Evolutionary conservation across 2,797 vertebrate genomes (phyloP).

Genomic region (Platyrinchus mystaceus): DNA sequence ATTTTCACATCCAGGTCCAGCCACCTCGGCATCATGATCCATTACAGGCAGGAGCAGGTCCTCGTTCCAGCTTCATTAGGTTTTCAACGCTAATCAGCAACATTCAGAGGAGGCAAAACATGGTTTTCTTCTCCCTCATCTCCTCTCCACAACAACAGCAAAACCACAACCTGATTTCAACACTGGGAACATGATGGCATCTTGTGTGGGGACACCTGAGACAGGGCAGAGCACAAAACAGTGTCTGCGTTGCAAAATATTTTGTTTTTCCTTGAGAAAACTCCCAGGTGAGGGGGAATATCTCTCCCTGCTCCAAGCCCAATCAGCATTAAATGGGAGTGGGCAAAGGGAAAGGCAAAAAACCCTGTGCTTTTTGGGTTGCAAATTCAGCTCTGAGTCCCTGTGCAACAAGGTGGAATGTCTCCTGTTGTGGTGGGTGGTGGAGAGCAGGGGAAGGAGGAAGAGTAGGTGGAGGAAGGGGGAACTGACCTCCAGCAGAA

Average conservation of each 20-base stretch:
- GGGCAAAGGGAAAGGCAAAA: neutral
- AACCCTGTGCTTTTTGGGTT: neutral
- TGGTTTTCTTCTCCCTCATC: neutral
- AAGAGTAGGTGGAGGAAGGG: neutral
- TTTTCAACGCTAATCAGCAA: neutral
- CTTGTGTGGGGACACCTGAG: neutral
- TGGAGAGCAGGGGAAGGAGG: neutral
- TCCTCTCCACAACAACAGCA: neutral
- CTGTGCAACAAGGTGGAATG: neutral
- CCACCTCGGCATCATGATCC: neutral
- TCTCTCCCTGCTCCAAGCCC: accelerated
- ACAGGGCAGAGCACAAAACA: neutral
- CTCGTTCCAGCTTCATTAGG: neutral
- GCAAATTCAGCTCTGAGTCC: neutral
- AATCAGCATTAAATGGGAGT: neutral
- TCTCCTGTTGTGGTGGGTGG: neutral
- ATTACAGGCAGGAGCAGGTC: neutral
- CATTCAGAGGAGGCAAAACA: neutral
- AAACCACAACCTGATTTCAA: neutral
- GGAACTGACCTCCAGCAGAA: neutral
- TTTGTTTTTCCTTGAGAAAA: neutral
- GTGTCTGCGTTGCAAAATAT: neutral
- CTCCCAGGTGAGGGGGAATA: neutral
- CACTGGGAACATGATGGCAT: neutral
- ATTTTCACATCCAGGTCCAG: neutral